Percentiles rank a stretch among this genome's conserved stretches.
Conservation (phyloP, 2,113 vertebrate genomes). For the Peucedramus taeniatus region DNA sequence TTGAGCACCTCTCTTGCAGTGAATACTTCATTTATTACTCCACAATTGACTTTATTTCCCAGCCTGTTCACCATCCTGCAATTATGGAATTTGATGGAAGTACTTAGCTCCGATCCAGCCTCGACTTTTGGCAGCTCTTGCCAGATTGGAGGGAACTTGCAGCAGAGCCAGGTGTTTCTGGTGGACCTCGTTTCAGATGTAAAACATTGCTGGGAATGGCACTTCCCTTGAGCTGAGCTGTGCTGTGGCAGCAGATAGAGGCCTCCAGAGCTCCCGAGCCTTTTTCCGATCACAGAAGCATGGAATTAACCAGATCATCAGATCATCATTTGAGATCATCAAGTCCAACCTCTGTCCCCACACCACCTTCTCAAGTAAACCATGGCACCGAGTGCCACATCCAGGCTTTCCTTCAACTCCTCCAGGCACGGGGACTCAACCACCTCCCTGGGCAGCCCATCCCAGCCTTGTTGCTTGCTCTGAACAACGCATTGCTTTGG, state of each 20-base stretch:
- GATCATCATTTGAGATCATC: not conserved
- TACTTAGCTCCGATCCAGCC: not conserved
- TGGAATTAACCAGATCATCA: not conserved
- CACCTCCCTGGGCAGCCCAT: not conserved
- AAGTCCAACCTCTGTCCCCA: not conserved
- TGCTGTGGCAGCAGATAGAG: not conserved
- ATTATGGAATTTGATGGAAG: slow-evolving; percentile 6
- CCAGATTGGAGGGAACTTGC: not conserved
- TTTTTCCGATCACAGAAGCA: not conserved
- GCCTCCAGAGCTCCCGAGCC: not conserved
- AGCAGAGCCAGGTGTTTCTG: not conserved
- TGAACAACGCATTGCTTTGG: not conserved
- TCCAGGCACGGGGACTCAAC: not conserved
- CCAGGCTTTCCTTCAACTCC: not conserved
- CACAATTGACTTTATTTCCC: slow-evolving; percentile 32
- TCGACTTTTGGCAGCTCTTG: not conserved
- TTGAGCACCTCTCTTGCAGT: not conserved
- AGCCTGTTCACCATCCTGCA: not conserved
- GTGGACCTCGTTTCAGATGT: not conserved
- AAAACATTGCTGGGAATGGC: not conserved
- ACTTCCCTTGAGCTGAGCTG: not conserved
- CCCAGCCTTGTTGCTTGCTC: not conserved
- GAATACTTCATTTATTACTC: not conserved
- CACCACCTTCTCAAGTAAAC: no score
- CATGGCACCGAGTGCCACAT: not conserved